Conservation (phyloP, 2,888 invertebrate genomes). For the Balanococcus diminutus region DNA sequence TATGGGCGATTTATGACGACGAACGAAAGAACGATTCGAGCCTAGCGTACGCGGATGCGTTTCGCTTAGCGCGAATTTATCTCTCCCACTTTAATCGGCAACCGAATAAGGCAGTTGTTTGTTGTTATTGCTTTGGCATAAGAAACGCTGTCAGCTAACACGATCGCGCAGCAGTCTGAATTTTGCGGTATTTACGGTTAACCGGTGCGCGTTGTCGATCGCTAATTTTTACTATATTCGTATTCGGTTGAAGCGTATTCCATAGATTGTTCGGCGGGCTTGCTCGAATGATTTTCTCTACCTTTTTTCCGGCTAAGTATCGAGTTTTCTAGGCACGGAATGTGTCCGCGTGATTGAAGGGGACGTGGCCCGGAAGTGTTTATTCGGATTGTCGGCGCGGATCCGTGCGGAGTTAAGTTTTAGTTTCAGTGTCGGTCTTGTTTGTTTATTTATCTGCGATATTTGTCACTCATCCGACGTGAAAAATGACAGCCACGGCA, state of each 20-base stretch:
- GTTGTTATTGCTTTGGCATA: slow-evolving; percentile 40
- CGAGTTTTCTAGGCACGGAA: background rate
- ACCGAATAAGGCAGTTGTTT: slow-evolving; percentile 57
- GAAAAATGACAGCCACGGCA: slow-evolving; percentile 61
- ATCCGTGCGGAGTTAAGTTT: background rate
- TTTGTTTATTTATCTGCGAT: background rate
- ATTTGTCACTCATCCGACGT: no score
- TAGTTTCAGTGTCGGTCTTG: background rate
- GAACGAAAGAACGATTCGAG: slow-evolving; percentile 16
- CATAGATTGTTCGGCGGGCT: background rate
- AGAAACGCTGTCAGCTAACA: slow-evolving; percentile 46
- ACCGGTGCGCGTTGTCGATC: slow-evolving; percentile 47
- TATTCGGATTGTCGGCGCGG: background rate
- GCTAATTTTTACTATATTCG: slow-evolving; percentile 33
- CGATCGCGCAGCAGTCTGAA: slow-evolving; percentile 35
- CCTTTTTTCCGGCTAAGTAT: background rate
- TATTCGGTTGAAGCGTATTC: background rate
- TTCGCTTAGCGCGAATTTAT: slow-evolving; percentile 40
- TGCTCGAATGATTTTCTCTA: background rate
- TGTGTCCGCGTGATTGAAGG: background rate
- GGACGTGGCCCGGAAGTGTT: background rate
- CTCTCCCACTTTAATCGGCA: slow-evolving; percentile 40
- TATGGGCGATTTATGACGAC: background rate
- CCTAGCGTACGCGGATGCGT: background rate
- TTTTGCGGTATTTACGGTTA: slow-evolving; percentile 56